phyloP scores from a whole-genome alignment of 2,888 invertebrate genomes.

The Macrosiphum euphorbiae region DNA sequence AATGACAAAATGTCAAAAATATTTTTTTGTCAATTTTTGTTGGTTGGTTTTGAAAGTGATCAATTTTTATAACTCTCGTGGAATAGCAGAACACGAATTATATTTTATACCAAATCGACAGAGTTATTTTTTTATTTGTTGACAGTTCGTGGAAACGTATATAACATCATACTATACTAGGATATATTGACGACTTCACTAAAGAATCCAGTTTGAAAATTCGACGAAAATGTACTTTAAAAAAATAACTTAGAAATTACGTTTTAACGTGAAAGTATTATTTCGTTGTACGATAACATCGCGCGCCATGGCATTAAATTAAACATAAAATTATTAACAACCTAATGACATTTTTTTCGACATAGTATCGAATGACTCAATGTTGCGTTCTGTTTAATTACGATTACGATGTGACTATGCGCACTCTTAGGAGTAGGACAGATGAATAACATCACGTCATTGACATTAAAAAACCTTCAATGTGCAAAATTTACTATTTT shows the following conservation, averaged over 20 bases:
- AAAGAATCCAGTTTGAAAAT: conserved; percentile 24
- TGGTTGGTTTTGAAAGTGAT: neutral
- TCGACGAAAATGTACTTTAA: neutral
- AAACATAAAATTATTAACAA: neutral
- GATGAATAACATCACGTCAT: neutral
- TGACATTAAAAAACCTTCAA: too few relatives aligned
- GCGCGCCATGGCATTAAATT: neutral
- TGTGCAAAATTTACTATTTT: too few relatives aligned
- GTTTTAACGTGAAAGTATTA: neutral
- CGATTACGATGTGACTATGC: neutral
- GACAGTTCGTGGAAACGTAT: neutral
- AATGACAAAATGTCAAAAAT: neutral
- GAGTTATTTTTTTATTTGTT: neutral
- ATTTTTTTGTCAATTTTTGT: neutral
- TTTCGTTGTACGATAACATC: neutral
- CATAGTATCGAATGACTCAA: conserved; percentile 5
- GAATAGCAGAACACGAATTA: neutral
- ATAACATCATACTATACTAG: neutral
- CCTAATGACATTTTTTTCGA: neutral
- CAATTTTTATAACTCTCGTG: neutral
- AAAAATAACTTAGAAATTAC: neutral
- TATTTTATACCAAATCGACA: neutral
- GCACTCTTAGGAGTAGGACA: neutral
- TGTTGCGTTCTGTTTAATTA: neutral
- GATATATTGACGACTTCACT: neutral